Base-by-base conservation (phyloP, 35 echinoderm and acorn worm genomes). In the Acanthaster planci region DNA sequence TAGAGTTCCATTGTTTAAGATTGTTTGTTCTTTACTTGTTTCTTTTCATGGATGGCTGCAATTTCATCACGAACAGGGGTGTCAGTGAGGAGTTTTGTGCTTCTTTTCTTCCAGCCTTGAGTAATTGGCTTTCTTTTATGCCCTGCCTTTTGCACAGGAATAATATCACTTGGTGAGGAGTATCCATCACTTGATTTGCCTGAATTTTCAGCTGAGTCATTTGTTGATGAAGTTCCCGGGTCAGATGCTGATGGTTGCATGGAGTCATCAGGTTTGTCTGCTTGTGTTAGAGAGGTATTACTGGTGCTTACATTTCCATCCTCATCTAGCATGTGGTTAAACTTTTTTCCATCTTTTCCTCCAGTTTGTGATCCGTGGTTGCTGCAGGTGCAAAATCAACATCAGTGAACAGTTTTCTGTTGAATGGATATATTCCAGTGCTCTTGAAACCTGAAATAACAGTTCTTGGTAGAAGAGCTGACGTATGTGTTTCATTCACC, bases 41-140 rank as follows among this genome's bases (percentile, higher is more conserved):
- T 40, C 12, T 76, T 79, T 79, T 79, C 29, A 72, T 72, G 22
- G 22, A 26, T 26, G 14, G 64, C 82, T 26, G 55, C 40, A 39
- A 85, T 85, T 38, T 64, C 42, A 52, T 79, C 38, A 79, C 82
- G 78, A 35, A 91, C 68, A 21, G 89, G 89, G 37, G 87, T 82
- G 39, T 89, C 79, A n/a, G 87, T 89, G 16, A 89, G 19, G 58
- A 83, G 82, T 76, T 89, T 83, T 21, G 87, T 83, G 80, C 87
- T 89, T 7, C 39, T 79, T 44, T 76, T 89, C 60, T 89, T 89
- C 8, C 87, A 37, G 58, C 37, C n/a, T n/a, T n/a, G n/a, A n/a
- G n/a, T 55, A 38, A 57, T 52, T 72, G 38, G 34, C 44, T 40
- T 89, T 29, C 57, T 79, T 80, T 88, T 88, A 42, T 55, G 78